phyloP scores from a whole-genome alignment of 2,888 invertebrate genomes.

The Malachius bipustulatus region DNA sequence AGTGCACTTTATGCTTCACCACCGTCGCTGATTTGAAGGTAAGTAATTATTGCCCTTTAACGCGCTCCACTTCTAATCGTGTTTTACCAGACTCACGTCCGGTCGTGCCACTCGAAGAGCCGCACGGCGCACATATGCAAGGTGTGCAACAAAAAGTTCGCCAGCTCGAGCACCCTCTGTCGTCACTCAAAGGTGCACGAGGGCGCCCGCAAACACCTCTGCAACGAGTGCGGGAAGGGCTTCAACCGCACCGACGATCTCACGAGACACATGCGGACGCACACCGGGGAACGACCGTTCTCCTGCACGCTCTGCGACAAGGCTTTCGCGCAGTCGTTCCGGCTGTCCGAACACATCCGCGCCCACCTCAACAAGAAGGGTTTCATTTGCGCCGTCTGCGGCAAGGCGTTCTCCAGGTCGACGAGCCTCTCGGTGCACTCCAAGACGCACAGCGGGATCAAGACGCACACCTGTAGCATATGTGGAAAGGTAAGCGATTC shows the following conservation, averaged over 20 bases:
- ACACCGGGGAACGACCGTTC: constrained; percentile 37
- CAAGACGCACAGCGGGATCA: constrained; percentile 34
- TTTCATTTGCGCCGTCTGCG: constrained; percentile 34
- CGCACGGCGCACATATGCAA: constrained; percentile 28
- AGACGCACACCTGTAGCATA: constrained; percentile 33
- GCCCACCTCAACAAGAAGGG: constrained; percentile 34
- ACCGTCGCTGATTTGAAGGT: constrained; percentile 32
- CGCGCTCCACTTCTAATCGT: too few species aligned
- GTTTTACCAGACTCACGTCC: too few species aligned
- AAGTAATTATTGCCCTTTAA: constrained; percentile 10
- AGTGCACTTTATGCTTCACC: constrained; percentile 34
- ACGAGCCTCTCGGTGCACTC: constrained; percentile 34
- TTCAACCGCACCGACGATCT: constrained; percentile 35
- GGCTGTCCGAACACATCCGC: constrained; percentile 34
- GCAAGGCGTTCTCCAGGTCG: constrained; percentile 34
- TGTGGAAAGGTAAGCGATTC: constrained; percentile 24
- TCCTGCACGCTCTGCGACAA: constrained; percentile 34
- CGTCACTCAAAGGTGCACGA: constrained; percentile 35
- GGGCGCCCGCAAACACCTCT: constrained; percentile 32
- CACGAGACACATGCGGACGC: constrained; percentile 33
- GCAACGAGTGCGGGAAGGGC: constrained; percentile 35
- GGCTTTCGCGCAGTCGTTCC: constrained; percentile 32
- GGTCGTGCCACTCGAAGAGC: constrained; percentile 27
- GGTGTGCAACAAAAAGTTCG: constrained; percentile 35
- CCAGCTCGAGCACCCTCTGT: constrained; percentile 36